A percentile compares a stretch with the other conserved stretches of the same genome.
These are phyloP conservation scores for Brachystomella parvula DNA, from an alignment of 1,140 invertebrate genomes.

Conservation along the genomic window DNA sequence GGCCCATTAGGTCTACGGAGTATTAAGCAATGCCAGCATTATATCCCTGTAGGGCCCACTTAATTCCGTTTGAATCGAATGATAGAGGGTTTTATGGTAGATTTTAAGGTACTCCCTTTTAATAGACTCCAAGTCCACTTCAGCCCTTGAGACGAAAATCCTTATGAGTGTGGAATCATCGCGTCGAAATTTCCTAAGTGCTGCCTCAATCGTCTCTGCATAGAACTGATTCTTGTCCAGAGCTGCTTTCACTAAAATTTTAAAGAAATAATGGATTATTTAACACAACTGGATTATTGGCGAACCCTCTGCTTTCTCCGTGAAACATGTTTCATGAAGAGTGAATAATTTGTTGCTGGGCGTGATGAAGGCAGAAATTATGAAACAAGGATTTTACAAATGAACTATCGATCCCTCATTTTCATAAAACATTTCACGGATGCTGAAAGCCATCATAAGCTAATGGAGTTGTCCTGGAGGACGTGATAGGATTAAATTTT, in stretches of 20 bases:
- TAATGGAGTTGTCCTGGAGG: slow-evolving; percentile 16
- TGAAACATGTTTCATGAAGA: no score
- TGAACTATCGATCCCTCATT: no score
- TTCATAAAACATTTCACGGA: no score
- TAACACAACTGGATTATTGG: no score
- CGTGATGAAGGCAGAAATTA: no score
- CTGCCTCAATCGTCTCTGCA: slow-evolving; percentile 55
- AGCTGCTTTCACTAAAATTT: slow-evolving; percentile 55
- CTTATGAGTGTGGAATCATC: slow-evolving; percentile 44
- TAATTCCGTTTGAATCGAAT: slow-evolving; percentile 49
- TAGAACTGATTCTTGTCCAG: slow-evolving; percentile 62
- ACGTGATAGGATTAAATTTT: not conserved
- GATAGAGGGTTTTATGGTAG: slow-evolving; percentile 61
- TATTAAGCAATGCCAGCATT: slow-evolving; percentile 11
- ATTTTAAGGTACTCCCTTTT: slow-evolving; percentile 59
- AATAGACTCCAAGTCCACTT: slow-evolving; percentile 59
- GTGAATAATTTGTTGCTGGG: no score
- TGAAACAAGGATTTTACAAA: no score
- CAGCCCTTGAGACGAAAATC: slow-evolving; percentile 43
- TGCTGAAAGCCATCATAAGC: no score
- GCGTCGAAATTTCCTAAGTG: slow-evolving; percentile 45
- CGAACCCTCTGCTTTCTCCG: no score
- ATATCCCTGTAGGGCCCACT: slow-evolving; percentile 15
- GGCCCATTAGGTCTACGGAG: not conserved
- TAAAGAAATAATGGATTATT: slow-evolving; percentile 21